A percentile compares a stretch with the other conserved stretches of the same genome.
phyloP scores from a whole-genome alignment of 2,888 invertebrate genomes.

The Shargacucullia verbasci region DNA sequence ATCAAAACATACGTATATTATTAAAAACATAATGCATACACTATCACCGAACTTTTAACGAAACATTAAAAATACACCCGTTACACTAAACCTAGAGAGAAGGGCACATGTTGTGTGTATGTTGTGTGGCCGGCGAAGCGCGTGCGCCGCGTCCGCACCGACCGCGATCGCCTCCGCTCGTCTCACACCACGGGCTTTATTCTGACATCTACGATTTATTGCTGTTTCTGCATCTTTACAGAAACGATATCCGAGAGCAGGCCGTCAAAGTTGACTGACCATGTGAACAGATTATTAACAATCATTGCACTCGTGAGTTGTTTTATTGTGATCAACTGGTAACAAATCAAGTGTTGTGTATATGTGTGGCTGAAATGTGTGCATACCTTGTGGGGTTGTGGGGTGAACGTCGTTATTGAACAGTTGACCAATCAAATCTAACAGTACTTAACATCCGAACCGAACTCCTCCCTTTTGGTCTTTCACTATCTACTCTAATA shows the following conservation, averaged over 20 bases:
- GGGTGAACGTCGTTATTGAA: conserved; percentile 34
- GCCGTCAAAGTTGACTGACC: conserved; percentile 5
- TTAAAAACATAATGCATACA: conserved; percentile 83
- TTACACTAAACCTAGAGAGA: conserved; percentile 73
- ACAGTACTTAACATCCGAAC: conserved; percentile 75
- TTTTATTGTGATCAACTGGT: conserved; percentile 2
- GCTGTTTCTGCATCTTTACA: conserved; percentile 75
- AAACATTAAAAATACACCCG: conserved; percentile 76
- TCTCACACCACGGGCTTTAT: conserved; percentile 28
- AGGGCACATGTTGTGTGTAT: conserved; percentile 83
- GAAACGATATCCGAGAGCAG: conserved; percentile 43
- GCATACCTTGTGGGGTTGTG: conserved; percentile 36
- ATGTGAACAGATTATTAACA: conserved; percentile 11
- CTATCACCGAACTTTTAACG: conserved; percentile 82
- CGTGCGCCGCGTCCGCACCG: conserved; percentile 67
- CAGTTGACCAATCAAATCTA: conserved; percentile 43
- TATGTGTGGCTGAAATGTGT: conserved; percentile 14
- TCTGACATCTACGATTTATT: conserved; percentile 74
- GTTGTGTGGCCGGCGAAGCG: conserved; percentile 71
- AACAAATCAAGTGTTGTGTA: conserved; percentile 7
- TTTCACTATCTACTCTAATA: conserved; percentile 83
- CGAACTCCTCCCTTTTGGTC: conserved; percentile 82
- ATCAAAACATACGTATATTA: conserved; percentile 88
- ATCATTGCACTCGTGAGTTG: conserved; percentile 19
- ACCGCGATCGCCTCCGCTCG: conserved; percentile 52